phyloP scores from a whole-genome alignment of 1,140 invertebrate genomes.

The Theocolax elegans region DNA sequence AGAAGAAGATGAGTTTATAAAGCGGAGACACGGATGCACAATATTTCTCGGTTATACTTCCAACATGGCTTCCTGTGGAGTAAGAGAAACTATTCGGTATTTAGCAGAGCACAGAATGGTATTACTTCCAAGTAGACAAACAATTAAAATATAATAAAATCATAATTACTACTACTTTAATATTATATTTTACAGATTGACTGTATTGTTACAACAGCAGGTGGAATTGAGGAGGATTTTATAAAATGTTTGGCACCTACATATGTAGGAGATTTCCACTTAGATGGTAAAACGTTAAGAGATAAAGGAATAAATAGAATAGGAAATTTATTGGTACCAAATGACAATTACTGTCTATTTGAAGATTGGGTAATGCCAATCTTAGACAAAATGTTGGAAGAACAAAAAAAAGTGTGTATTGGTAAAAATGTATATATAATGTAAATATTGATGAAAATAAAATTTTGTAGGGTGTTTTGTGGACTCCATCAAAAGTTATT shows the following conservation, averaged over 20 bases:
- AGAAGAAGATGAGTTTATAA: constrained; percentile 84
- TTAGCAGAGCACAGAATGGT: constrained; percentile 90
- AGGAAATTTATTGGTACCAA: constrained; percentile 97
- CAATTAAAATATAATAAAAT: constrained; percentile 10
- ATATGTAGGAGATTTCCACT: constrained; percentile 89
- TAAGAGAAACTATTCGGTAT: constrained; percentile 91
- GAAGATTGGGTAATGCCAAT: constrained; percentile 98
- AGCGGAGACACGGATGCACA: constrained; percentile 85
- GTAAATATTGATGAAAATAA: constrained; percentile 17
- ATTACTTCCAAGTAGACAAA: constrained; percentile 34
- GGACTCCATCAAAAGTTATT: constrained; percentile 95
- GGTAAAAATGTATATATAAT: constrained; percentile 35
- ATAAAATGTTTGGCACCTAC: constrained; percentile 98
- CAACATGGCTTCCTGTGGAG: constrained; percentile 95
- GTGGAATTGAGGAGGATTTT: constrained; percentile 98
- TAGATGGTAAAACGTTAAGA: constrained; percentile 82
- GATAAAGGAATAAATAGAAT: constrained; percentile 95
- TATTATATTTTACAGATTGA: constrained; percentile 76
- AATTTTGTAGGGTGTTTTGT: constrained; percentile 72
- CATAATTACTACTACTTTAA: constrained; percentile 18
- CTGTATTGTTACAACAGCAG: constrained; percentile 96
- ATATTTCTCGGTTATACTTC: constrained; percentile 99
- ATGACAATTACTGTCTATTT: constrained; percentile 98
- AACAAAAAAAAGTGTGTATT: constrained; percentile 79
- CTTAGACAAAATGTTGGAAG: constrained; percentile 89